A percentile compares a stretch with the other conserved stretches of the same genome.
phyloP scores from a whole-genome alignment of 2,888 invertebrate genomes.

The Clitarchus hookeri region DNA sequence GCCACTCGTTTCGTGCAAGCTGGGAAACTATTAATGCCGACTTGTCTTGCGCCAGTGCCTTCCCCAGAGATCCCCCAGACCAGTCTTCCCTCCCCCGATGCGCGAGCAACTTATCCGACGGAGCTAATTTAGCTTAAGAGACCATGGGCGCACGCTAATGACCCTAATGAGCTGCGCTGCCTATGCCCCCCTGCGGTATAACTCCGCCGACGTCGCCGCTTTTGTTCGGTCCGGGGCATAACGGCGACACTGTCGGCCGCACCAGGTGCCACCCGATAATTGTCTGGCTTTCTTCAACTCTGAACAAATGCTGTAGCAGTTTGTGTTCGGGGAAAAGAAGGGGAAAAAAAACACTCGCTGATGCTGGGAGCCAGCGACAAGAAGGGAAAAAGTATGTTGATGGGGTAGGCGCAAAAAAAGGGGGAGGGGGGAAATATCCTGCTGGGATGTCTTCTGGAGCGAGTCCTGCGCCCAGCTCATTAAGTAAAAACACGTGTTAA shows the following conservation, averaged over 20 bases:
- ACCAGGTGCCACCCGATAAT: not conserved
- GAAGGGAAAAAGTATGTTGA: too few relatives aligned
- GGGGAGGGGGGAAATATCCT: too few relatives aligned
- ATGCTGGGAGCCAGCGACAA: not conserved
- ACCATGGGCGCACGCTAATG: not conserved
- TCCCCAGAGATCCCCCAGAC: too few relatives aligned
- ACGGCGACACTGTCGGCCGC: not conserved
- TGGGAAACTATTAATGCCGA: too few relatives aligned
- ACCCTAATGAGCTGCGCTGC: not conserved
- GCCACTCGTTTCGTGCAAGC: too few relatives aligned
- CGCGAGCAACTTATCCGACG: not conserved
- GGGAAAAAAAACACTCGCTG: not conserved
- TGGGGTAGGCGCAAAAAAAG: too few relatives aligned
- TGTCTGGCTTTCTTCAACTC: not conserved
- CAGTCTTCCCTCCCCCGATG: too few relatives aligned
- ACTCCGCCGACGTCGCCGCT: not conserved
- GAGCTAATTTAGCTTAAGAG: not conserved
- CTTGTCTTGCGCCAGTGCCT: too few relatives aligned
- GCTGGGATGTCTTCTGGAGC: not conserved
- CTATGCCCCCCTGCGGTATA: too few relatives aligned
- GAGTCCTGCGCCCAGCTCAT: constrained; percentile 4
- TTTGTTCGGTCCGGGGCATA: not conserved
- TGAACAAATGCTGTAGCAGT: not conserved
- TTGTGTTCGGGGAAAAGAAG: not conserved
- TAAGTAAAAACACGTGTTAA: constrained; percentile 6